Evolutionary conservation across 2,113 vertebrate species (phyloP).

Genomic region (Scopus umbretta): DNA sequence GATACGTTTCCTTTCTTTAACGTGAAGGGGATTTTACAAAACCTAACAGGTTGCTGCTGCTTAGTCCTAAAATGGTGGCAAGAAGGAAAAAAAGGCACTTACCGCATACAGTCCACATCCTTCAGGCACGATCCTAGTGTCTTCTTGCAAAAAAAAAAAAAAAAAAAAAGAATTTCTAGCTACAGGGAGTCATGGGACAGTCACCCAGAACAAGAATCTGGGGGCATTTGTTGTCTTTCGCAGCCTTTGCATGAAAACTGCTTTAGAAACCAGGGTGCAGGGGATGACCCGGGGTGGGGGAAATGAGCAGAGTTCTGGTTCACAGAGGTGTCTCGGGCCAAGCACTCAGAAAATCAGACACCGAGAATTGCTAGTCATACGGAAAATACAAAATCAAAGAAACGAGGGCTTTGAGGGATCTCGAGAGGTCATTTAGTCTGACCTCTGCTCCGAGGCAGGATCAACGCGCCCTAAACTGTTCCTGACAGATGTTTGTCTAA

Average conservation of each 20-base stretch:
- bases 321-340: neutral
- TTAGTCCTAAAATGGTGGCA: neutral
- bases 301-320: neutral
- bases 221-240: neutral
- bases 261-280: neutral
- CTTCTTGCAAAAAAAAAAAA: neutral
- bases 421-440: neutral
- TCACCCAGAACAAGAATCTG: neutral
- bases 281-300: neutral
- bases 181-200: neutral
- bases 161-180: neutral
- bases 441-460: neutral
- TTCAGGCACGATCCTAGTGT: neutral
- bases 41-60: neutral
- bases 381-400: neutral
- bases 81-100: neutral
- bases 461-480: neutral
- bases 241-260: neutral
- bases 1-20: neutral
- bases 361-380: neutral
- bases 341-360: neutral
- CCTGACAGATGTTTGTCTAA: slow-evolving; percentile 13
- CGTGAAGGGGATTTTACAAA: neutral
- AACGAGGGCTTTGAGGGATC: neutral
- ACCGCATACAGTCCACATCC: neutral